Base-by-base conservation (phyloP, 2,888 invertebrate genomes). In the Sarcophaga rosellei region DNA sequence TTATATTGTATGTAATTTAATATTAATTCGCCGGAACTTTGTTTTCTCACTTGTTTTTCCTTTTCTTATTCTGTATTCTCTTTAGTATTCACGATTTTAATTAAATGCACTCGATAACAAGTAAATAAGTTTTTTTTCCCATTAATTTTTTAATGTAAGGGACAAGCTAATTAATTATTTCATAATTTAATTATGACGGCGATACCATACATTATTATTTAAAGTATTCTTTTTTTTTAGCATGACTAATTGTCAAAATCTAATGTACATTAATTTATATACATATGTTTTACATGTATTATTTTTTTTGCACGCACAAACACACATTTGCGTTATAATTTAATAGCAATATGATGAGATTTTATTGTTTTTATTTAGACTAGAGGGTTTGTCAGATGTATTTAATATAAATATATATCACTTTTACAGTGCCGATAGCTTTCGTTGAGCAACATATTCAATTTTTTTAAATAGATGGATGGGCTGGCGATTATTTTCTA, bases 141-240 rank as follows among this genome's bases (percentile, higher is more conserved):
- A 12, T 44, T 74, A 1, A 44, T 12, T 68, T n/a, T 44, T 73
- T 61, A 17, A 53, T 15, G 12, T 5, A 53, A 53, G 72, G 23
- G 65, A 17, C 63, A 53, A 53, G 17, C 53, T 12, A 53, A 53
- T 62, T 72, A 81, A 84, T 81, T 81, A 84, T 84, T 86, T 84
- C 78, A 86, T 86, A 86, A 86, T 86, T 86, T 72, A 86, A 86
- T 86, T 86, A 86, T 23, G 75, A 81, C 84, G 84, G 81, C 84
- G 80, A 57, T 63, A 86, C 65, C 76, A 76, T 75, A 79, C 66
- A 74, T 78, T 82, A 78, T 72, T 20, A 77, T 59, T 45, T 15
- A 59, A 61, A 68, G 53, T n/a, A 44, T 57, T 23, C 20, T 21
- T 65, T 81, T 83, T 65, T 59, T 63, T 75, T 12, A 53, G 59